A percentile compares a stretch with the other conserved stretches of the same genome.
Evolutionary conservation across 2,888 invertebrate species (phyloP).

Genomic region (Cataglyphis cursor): DNA sequence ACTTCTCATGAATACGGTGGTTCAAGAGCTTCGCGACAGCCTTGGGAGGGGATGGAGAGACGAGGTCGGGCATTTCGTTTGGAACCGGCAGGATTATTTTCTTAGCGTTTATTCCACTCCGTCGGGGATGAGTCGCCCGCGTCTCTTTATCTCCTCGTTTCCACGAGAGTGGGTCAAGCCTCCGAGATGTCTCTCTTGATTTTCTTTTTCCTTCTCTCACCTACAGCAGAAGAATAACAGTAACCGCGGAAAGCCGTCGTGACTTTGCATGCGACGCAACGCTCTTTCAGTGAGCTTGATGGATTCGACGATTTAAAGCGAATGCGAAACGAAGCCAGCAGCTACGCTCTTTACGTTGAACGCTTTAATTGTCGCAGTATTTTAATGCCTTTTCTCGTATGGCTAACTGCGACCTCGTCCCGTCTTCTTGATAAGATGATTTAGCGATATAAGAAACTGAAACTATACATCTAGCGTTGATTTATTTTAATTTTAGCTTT

Average conservation of each 20-base stretch:
- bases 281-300: background rate
- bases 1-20: constrained; percentile 46
- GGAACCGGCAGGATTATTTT: constrained; percentile 46
- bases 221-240: background rate
- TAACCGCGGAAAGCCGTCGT: constrained; percentile 7
- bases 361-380: constrained; percentile 21
- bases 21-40: constrained; percentile 26
- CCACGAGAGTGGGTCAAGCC: constrained; percentile 43
- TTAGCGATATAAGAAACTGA: background rate
- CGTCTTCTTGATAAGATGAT: background rate
- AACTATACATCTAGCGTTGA: background rate
- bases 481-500: constrained; percentile 15
- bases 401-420: background rate
- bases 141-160: constrained; percentile 52
- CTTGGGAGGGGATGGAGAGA: background rate
- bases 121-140: background rate
- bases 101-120: constrained; percentile 41
- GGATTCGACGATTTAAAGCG: constrained; percentile 27
- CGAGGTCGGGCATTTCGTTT: constrained; percentile 14
- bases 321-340: background rate
- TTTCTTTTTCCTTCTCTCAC: constrained; percentile 1
- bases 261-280: constrained; percentile 32
- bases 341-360: background rate
- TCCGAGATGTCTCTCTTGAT: constrained; percentile 45
- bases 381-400: background rate